phyloP scores from a whole-genome alignment of 1,140 invertebrate genomes.

The Heliothis subflexa region DNA sequence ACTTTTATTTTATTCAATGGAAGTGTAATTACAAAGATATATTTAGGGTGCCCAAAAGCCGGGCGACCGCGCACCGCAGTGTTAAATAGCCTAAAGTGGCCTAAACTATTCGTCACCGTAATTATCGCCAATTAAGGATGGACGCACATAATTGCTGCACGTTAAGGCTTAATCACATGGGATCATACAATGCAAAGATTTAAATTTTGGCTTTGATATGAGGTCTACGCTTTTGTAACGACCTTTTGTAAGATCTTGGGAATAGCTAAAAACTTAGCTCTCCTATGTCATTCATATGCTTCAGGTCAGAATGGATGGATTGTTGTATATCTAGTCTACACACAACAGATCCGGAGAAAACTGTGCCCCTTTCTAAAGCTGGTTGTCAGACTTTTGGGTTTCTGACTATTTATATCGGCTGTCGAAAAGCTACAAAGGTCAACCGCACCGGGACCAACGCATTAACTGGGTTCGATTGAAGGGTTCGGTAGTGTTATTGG shows the following conservation, averaged over 20 bases:
- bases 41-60: slow-evolving; percentile 3
- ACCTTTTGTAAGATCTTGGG: background rate
- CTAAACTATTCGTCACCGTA: slow-evolving; percentile 38
- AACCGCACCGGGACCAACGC: too few species aligned
- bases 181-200: background rate
- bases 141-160: background rate
- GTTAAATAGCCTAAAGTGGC: slow-evolving; percentile 41
- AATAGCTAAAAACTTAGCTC: background rate
- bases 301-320: too few species aligned
- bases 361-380: too few species aligned
- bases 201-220: background rate
- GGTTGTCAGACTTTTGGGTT: too few species aligned
- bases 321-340: too few species aligned
- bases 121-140: slow-evolving; percentile 30
- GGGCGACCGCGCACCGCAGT: slow-evolving; percentile 17
- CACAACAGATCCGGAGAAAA: too few species aligned
- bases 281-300: background rate
- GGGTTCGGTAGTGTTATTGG: too few species aligned
- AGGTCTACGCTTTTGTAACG: too few species aligned
- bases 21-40: slow-evolving; percentile 31
- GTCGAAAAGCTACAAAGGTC: too few species aligned
- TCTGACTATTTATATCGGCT: too few species aligned
- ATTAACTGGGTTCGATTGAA: too few species aligned
- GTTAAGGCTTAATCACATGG: slow-evolving; percentile 8
- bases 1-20: slow-evolving; percentile 30